Conservation (phyloP, 2,113 vertebrate genomes). For the Pterocles gutturalis region DNA sequence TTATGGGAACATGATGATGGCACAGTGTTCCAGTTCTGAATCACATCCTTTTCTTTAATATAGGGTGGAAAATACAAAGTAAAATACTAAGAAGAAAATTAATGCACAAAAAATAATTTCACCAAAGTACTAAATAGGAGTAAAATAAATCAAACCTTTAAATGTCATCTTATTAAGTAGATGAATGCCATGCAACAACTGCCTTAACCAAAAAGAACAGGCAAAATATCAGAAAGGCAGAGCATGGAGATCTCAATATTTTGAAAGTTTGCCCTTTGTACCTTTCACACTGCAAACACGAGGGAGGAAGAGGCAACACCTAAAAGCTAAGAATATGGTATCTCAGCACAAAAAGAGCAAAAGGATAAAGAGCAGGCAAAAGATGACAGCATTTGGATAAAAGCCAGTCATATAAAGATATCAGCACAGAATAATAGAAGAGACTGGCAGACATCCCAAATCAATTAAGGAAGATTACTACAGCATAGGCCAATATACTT, state of each 20-base stretch:
- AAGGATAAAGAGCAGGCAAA: slow-evolving; percentile 52
- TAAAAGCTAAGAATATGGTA: slow-evolving; percentile 15
- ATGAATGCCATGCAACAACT: not conserved
- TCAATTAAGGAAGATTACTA: slow-evolving; percentile 77
- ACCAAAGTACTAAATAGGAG: not conserved
- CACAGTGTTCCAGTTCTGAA: not conserved
- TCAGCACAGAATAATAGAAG: slow-evolving; percentile 61
- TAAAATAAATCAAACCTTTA: slow-evolving; percentile 5
- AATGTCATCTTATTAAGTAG: not conserved
- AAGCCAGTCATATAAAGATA: slow-evolving; percentile 70
- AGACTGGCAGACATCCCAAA: slow-evolving; percentile 73
- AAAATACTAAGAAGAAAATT: not conserved
- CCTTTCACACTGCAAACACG: not conserved
- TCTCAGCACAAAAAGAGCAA: slow-evolving; percentile 59
- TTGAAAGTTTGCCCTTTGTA: not conserved
- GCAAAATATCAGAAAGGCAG: not conserved
- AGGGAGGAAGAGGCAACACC: slow-evolving; percentile 23
- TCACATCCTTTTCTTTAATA: not conserved
- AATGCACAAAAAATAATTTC: not conserved
- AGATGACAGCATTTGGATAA: slow-evolving; percentile 56
- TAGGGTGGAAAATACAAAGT: not conserved
- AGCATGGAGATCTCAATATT: not conserved
- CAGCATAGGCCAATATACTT: slow-evolving; percentile 43
- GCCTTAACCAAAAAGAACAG: not conserved
- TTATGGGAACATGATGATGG: not conserved